Percentiles rank a stretch among this genome's conserved stretches.
These are phyloP conservation scores for Macrobrachium nipponense DNA, from an alignment of 1,140 invertebrate genomes.

Conservation along the genomic window DNA sequence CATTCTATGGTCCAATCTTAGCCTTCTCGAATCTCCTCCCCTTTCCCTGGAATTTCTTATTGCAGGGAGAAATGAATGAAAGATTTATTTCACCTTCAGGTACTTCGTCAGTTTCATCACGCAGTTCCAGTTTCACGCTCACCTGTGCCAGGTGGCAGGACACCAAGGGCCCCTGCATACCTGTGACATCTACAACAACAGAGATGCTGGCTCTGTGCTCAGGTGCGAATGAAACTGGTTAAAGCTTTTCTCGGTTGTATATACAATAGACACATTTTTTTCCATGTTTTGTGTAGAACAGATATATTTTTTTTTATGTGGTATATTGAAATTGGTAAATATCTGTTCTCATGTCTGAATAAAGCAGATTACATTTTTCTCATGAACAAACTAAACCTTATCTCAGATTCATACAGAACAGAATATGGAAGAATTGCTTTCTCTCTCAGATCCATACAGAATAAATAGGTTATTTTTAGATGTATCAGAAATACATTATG, in stretches of 20 bases:
- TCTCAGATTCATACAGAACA: too few species aligned
- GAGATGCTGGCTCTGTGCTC: constrained; percentile 67
- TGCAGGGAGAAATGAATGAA: not conserved
- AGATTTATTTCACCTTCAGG: constrained; percentile 68
- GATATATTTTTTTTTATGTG: not conserved
- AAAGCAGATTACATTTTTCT: too few species aligned
- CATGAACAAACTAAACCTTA: too few species aligned
- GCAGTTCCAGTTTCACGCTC: constrained; percentile 91
- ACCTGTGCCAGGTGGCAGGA: constrained; percentile 82
- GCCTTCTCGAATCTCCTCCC: not conserved
- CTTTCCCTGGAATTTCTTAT: not conserved
- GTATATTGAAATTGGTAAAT: not conserved
- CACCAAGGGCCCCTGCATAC: constrained; percentile 78
- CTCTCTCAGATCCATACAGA: too few species aligned
- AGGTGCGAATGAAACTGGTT: constrained; percentile 54
- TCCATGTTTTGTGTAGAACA: too few species aligned
- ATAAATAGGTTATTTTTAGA: too few species aligned
- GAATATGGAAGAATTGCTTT: too few species aligned
- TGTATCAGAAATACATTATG: too few species aligned
- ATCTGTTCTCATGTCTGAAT: too few species aligned
- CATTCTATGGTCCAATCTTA: not conserved
- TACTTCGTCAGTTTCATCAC: constrained; percentile 89
- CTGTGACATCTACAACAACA: constrained; percentile 73
- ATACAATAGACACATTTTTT: not conserved
- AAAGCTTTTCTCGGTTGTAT: not conserved